Conservation (phyloP, 2,888 invertebrate genomes). For the Eupithecia vulgata region DNA sequence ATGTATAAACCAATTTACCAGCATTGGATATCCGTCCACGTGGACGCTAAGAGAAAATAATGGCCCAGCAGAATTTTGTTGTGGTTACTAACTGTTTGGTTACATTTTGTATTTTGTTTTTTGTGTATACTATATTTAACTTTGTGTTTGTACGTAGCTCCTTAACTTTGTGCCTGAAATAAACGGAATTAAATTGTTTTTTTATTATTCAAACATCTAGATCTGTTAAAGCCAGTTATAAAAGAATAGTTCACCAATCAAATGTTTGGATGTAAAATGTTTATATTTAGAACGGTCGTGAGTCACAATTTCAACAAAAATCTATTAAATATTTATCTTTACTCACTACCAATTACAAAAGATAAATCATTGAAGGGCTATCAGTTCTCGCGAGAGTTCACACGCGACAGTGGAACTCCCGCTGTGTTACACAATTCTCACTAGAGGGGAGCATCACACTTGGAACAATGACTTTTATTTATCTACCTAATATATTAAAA, state of each 20-base stretch:
- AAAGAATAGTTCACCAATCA: neutral
- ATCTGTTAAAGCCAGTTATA: neutral
- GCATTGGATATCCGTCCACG: no score
- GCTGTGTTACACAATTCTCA: neutral
- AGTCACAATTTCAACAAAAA: neutral
- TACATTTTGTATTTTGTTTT: no score
- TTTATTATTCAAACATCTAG: no score
- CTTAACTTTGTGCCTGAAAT: no score
- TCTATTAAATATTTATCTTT: neutral
- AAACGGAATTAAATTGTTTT: no score
- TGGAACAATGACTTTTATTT: neutral
- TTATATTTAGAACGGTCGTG: neutral
- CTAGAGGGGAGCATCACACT: slow-evolving; percentile 7
- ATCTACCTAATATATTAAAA: no score
- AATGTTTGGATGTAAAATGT: neutral
- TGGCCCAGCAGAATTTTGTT: no score
- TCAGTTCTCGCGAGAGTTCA: slow-evolving; percentile 5
- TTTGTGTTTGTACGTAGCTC: no score
- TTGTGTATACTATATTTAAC: no score
- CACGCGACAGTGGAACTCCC: neutral
- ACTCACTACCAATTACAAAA: neutral
- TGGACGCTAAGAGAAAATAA: no score
- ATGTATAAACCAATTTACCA: no score
- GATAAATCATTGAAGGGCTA: neutral
- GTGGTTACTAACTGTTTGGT: no score